A percentile compares a stretch with the other conserved stretches of the same genome.
phyloP scores from a whole-genome alignment of 2,113 vertebrate species.

The Microtus richardsoni region DNA sequence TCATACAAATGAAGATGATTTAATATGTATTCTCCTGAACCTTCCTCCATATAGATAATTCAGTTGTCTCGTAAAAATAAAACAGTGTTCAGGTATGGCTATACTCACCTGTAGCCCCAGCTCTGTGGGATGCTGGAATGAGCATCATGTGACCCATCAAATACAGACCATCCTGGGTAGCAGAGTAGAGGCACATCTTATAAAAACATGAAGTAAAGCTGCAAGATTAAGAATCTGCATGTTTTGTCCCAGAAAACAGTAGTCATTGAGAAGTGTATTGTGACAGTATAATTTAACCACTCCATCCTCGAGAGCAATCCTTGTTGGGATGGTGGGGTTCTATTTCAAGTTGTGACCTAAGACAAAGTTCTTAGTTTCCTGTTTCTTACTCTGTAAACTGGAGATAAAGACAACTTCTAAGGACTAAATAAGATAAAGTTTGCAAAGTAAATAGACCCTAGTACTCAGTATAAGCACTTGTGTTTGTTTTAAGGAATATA shows the following conservation, averaged over 20 bases:
- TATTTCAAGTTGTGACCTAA: neutral
- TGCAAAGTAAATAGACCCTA: neutral
- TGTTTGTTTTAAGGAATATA: slow-evolving; percentile 18
- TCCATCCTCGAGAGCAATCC: neutral
- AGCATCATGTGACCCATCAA: neutral
- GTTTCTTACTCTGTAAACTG: slow-evolving; percentile 25
- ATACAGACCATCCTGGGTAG: neutral
- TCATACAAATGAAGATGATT: slow-evolving; percentile 61
- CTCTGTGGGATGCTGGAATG: neutral
- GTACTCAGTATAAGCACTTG: neutral
- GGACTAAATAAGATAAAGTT: slow-evolving; percentile 33
- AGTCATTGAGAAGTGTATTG: neutral
- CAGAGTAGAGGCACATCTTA: neutral
- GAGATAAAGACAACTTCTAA: neutral
- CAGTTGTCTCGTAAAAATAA: slow-evolving; percentile 38
- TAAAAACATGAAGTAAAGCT: neutral
- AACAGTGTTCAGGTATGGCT: neutral
- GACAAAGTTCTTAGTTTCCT: neutral
- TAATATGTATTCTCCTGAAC: slow-evolving; percentile 56
- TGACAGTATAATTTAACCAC: neutral
- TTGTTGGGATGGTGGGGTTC: neutral
- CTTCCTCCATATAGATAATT: neutral
- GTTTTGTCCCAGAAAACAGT: neutral
- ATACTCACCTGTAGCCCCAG: neutral
- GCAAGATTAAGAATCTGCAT: neutral